Evolutionary conservation across 2,888 invertebrate species (phyloP).

Genomic region (Noctua comes): DNA sequence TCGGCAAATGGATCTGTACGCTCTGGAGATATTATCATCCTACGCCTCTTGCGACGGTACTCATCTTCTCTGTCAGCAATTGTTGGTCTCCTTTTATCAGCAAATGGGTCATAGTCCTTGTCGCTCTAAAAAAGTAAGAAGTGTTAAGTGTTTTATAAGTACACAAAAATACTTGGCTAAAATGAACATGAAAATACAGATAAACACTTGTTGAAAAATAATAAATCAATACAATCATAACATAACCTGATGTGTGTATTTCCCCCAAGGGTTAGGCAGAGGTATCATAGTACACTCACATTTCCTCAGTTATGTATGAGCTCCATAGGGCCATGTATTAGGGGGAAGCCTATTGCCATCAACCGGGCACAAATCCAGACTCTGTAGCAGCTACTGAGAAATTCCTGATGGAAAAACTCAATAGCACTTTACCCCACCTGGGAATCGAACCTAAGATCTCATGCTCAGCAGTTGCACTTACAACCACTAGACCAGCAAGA

Average conservation of each 20-base stretch:
- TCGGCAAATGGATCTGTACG: slow-evolving; percentile 99
- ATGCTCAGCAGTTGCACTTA: not conserved
- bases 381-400: not conserved
- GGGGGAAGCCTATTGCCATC: not conserved
- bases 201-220: not conserved
- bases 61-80: slow-evolving; percentile 99
- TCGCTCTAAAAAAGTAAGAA: slow-evolving; percentile 92
- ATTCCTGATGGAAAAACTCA: not conserved
- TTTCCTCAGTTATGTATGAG: not conserved
- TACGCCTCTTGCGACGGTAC: slow-evolving; percentile 96
- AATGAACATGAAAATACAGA: not conserved
- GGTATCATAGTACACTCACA: not conserved
- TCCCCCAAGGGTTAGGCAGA: not conserved
- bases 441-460: not conserved
- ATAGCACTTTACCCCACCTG: not conserved
- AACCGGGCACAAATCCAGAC: not conserved
- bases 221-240: not conserved
- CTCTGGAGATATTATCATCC: slow-evolving; percentile 98
- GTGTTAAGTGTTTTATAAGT: slow-evolving; percentile 3
- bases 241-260: not conserved
- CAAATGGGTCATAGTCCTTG: slow-evolving; percentile 98
- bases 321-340: not conserved
- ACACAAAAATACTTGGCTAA: not conserved
- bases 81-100: slow-evolving; percentile 96
- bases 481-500: not conserved